Percentiles rank a stretch among this genome's conserved stretches.
These are phyloP conservation scores for Chrysolina americana DNA, from an alignment of 2,888 invertebrate species.

Conservation along the genomic window DNA sequence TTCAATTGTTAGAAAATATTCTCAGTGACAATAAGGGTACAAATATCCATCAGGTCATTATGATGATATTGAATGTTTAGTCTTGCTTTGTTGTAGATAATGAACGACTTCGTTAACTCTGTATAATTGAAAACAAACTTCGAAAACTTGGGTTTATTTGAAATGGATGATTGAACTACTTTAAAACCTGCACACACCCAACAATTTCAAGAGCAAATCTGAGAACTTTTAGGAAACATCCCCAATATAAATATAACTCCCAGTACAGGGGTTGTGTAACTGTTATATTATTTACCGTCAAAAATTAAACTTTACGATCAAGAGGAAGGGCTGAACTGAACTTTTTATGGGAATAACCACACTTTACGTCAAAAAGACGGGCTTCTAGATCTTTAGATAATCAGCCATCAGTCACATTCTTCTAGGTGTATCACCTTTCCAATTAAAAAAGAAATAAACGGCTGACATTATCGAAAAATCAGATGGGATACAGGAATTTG, in stretches of 20 bases:
- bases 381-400: conserved; percentile 29
- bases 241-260: background rate
- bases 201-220: background rate
- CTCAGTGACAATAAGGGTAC: no score
- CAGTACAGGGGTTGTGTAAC: background rate
- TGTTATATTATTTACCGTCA: background rate
- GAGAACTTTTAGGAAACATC: background rate
- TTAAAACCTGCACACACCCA: no score
- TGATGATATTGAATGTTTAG: no score
- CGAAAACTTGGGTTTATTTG: no score
- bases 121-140: no score
- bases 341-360: conserved; percentile 52
- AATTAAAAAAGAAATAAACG: conserved; percentile 36
- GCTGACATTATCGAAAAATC: conserved; percentile 24
- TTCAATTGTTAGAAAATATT: no score
- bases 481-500: background rate
- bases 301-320: conserved; percentile 33
- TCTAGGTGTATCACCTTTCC: conserved; percentile 31
- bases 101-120: no score
- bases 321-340: conserved; percentile 56
- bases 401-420: conserved; percentile 22
- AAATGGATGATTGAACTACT: no score
- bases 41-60: no score
- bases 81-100: no score
- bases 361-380: conserved; percentile 40